phyloP scores from a whole-genome alignment of 2,113 vertebrate genomes.

The Spea bombifrons region DNA sequence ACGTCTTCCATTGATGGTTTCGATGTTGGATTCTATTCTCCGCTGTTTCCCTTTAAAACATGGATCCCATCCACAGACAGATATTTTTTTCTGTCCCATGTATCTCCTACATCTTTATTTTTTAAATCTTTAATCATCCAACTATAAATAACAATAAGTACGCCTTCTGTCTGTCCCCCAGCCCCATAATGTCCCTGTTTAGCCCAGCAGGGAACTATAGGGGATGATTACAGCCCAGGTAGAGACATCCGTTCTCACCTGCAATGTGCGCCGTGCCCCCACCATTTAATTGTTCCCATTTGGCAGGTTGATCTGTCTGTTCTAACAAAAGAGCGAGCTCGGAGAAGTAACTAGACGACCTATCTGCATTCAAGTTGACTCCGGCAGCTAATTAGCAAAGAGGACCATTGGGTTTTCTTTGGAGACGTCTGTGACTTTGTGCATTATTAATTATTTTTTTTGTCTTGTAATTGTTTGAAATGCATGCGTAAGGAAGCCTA shows the following conservation, averaged over 20 bases:
- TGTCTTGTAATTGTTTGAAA: constrained; percentile 65
- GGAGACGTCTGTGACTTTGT: constrained; percentile 10
- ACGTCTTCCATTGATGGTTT: too few species aligned
- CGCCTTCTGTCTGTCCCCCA: constrained; percentile 50
- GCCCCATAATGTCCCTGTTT: constrained; percentile 37
- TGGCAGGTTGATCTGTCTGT: constrained; percentile 57
- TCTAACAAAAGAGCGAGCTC: constrained; percentile 57
- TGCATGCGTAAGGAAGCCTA: constrained; percentile 58
- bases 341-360: constrained; percentile 60
- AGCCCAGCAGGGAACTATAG: constrained; percentile 50
- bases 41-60: too few species aligned
- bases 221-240: constrained; percentile 44
- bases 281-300: constrained; percentile 64
- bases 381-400: constrained; percentile 65
- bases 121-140: background rate
- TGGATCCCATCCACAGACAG: too few species aligned
- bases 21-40: too few species aligned
- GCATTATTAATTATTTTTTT: constrained; percentile 53
- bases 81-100: too few species aligned
- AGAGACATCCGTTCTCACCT: constrained; percentile 16
- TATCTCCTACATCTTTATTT: background rate
- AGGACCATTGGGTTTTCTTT: constrained; percentile 58
- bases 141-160: constrained; percentile 48
- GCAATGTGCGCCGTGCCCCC: constrained; percentile 50
- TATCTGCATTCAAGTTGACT: constrained; percentile 57